Evolutionary conservation across 2,888 invertebrate genomes (phyloP).

Genomic region (Andrena bicolor): DNA sequence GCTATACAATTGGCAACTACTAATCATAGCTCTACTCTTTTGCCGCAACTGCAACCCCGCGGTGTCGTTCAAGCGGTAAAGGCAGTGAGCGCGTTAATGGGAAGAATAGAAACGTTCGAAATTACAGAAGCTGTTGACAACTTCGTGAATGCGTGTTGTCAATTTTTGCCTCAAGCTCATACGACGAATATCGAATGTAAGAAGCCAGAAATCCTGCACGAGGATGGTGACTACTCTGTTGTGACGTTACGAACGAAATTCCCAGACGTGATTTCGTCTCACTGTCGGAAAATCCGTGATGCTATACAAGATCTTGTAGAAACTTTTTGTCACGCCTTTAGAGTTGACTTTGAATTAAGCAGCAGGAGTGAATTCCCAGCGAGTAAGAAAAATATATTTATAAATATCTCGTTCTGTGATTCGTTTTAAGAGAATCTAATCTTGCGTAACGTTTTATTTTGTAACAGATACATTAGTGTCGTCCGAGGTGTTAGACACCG

Average conservation of each 20-base stretch:
- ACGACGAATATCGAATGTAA: constrained; percentile 83
- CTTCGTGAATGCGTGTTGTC: constrained; percentile 87
- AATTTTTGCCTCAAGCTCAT: constrained; percentile 84
- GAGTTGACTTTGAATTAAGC: constrained; percentile 92
- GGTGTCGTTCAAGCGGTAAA: constrained; percentile 96
- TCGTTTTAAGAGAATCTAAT: not conserved
- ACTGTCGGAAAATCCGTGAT: constrained; percentile 91
- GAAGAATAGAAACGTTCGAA: constrained; percentile 95
- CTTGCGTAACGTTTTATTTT: constrained; percentile 2
- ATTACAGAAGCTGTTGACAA: constrained; percentile 91
- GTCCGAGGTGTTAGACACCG: constrained; percentile 90
- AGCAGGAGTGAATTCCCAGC: constrained; percentile 87
- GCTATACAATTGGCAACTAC: constrained; percentile 85
- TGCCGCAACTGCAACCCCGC: constrained; percentile 87
- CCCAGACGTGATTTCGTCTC: constrained; percentile 88
- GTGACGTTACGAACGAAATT: constrained; percentile 87
- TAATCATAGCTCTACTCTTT: constrained; percentile 81
- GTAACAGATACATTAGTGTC: constrained; percentile 89
- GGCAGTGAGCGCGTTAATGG: constrained; percentile 95
- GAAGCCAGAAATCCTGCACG: constrained; percentile 89
- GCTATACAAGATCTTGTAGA: constrained; percentile 94
- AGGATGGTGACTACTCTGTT: constrained; percentile 90
- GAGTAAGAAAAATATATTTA: constrained; percentile 78
- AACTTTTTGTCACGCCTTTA: constrained; percentile 94
- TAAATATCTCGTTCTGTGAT: not conserved